Percentiles rank a stretch among this genome's conserved stretches.
These are phyloP conservation scores for Coecobrya sp. DNA, from an alignment of 2,888 invertebrate genomes.

Conservation along the genomic window DNA sequence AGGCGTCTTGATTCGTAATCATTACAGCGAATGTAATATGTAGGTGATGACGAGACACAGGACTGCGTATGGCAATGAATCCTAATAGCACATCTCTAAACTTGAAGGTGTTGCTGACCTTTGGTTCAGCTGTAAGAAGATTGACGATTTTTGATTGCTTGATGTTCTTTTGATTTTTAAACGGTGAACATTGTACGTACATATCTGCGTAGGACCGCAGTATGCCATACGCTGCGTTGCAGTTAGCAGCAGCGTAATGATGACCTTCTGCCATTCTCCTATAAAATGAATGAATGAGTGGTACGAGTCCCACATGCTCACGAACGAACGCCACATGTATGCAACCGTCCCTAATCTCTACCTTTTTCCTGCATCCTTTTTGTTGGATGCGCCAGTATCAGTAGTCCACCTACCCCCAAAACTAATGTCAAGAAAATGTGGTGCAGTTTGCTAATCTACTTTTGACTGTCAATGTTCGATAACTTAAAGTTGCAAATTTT, in stretches of 20 bases:
- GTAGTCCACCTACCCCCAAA: not conserved
- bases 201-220: not conserved
- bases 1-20: not conserved
- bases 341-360: not conserved
- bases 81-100: not conserved
- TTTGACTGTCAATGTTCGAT: conserved; percentile 47
- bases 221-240: not conserved
- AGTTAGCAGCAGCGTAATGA: conserved; percentile 20
- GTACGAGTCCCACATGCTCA: conserved; percentile 42
- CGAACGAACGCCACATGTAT: conserved; percentile 8
- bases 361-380: conserved; percentile 43
- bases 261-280: conserved; percentile 40
- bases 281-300: conserved; percentile 38
- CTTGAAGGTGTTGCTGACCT: conserved; percentile 60
- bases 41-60: conserved; percentile 1
- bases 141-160: conserved; percentile 8
- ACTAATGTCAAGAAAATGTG: conserved; percentile 18
- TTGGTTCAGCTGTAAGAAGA: not conserved
- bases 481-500: not conserved
- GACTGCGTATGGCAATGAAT: not conserved
- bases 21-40: not conserved
- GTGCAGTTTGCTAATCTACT: conserved; percentile 38
- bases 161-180: not conserved
- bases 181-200: not conserved
- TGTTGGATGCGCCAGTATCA: not conserved